These are phyloP conservation scores for Andrena praecox DNA, from an alignment of 2,888 invertebrate species.

Conservation along the genomic window DNA sequence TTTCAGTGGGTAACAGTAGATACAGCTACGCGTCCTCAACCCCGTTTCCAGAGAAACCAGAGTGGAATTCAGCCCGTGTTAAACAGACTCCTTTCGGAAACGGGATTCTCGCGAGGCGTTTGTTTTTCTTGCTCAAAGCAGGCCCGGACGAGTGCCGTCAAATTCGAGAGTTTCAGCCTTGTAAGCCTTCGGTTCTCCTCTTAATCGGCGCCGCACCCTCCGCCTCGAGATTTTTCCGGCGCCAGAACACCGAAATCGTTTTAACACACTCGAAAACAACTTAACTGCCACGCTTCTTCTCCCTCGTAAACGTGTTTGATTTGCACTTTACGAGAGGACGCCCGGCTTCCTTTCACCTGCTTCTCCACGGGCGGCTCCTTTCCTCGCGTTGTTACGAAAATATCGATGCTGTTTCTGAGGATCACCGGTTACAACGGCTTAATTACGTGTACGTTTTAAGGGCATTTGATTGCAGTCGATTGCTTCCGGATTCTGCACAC, in stretches of 20 bases:
- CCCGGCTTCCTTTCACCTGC: slow-evolving; percentile 28
- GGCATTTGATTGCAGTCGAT: too few relatives aligned
- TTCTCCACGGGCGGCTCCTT: neutral
- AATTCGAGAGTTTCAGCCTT: slow-evolving; percentile 23
- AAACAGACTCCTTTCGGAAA: slow-evolving; percentile 25
- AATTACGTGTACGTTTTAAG: too few relatives aligned
- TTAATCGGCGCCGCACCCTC: slow-evolving; percentile 26
- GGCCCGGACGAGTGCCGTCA: neutral
- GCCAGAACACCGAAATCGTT: slow-evolving; percentile 60
- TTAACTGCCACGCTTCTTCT: slow-evolving; percentile 40
- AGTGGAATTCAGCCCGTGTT: slow-evolving; percentile 36
- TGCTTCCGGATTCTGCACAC: too few relatives aligned
- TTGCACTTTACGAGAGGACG: slow-evolving; percentile 27
- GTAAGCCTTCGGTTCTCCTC: slow-evolving; percentile 12
- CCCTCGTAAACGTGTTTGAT: slow-evolving; percentile 24
- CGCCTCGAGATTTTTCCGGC: slow-evolving; percentile 33
- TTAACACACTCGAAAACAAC: slow-evolving; percentile 54
- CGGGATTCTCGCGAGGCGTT: slow-evolving; percentile 26
- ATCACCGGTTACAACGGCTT: neutral
- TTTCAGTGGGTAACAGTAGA: neutral
- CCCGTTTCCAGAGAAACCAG: slow-evolving; percentile 19
- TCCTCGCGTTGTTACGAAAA: neutral
- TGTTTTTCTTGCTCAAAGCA: slow-evolving; percentile 26
- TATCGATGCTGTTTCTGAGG: neutral
- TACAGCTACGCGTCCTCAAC: slow-evolving; percentile 26